phyloP scores from a whole-genome alignment of 2,888 invertebrate genomes.

The Arge pagana region DNA sequence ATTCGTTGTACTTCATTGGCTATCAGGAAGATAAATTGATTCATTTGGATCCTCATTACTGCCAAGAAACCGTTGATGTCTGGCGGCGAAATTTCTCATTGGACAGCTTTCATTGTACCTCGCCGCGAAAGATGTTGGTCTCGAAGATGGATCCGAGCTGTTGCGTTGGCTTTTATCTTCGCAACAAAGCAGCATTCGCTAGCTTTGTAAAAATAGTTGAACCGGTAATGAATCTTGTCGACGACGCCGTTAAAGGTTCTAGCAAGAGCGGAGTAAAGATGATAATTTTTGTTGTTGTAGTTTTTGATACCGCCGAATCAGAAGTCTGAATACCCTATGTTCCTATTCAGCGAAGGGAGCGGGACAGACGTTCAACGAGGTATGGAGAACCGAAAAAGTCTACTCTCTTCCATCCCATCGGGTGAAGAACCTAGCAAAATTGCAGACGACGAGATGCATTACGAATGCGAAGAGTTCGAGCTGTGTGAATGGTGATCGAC shows the following conservation, averaged over 20 bases:
- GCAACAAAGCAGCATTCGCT: slow-evolving; percentile 75
- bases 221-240: slow-evolving; percentile 58
- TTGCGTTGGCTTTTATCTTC: slow-evolving; percentile 87
- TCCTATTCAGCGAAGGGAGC: slow-evolving; percentile 77
- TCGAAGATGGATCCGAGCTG: slow-evolving; percentile 92
- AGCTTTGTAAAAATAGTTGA: slow-evolving; percentile 73
- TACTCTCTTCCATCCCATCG: slow-evolving; percentile 37
- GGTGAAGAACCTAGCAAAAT: slow-evolving; percentile 34
- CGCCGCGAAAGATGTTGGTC: slow-evolving; percentile 82
- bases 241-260: slow-evolving; percentile 8
- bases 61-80: slow-evolving; percentile 88
- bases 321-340: slow-evolving; percentile 79
- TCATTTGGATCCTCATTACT: slow-evolving; percentile 92
- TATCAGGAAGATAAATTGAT: slow-evolving; percentile 92
- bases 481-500: slow-evolving; percentile 27
- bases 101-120: slow-evolving; percentile 82
- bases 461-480: slow-evolving; percentile 52
- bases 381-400: slow-evolving; percentile 41
- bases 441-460: slow-evolving; percentile 44
- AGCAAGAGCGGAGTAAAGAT: background rate
- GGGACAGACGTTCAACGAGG: slow-evolving; percentile 60
- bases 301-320: slow-evolving; percentile 60
- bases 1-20: slow-evolving; percentile 92
- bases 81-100: slow-evolving; percentile 78
- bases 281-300: slow-evolving; percentile 46